phyloP scores from a whole-genome alignment of 2,888 invertebrate species.

The Agelastica alni region DNA sequence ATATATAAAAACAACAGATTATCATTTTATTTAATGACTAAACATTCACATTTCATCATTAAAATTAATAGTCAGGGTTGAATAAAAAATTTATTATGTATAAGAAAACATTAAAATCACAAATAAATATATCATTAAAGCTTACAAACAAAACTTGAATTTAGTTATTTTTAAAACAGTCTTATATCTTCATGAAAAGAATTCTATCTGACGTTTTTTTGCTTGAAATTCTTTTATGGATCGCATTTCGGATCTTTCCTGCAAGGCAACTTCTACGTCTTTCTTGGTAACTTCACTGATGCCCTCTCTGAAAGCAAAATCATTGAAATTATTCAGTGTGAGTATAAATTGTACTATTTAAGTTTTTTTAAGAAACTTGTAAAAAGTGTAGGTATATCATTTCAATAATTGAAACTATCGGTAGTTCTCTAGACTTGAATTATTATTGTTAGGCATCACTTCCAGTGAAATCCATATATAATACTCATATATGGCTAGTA shows the following conservation, averaged over 20 bases:
- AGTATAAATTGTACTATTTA: not conserved
- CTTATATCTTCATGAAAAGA: constrained; percentile 35
- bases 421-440: no score
- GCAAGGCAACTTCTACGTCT: constrained; percentile 40
- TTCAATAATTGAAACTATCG: no score
- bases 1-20: constrained; percentile 10
- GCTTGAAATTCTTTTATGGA: constrained; percentile 36
- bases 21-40: no score
- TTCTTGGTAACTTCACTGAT: constrained; percentile 33
- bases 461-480: no score
- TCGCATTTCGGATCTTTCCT: constrained; percentile 42
- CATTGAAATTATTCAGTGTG: not conserved
- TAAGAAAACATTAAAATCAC: constrained; percentile 21
- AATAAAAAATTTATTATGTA: constrained; percentile 16
- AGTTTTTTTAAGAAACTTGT: not conserved
- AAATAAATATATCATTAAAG: constrained; percentile 24
- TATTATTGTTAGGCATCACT: no score
- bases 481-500: no score
- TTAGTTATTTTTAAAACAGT: constrained; percentile 20
- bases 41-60: no score
- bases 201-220: constrained; percentile 38
- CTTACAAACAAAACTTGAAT: constrained; percentile 19
- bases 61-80: not conserved
- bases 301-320: constrained; percentile 22
- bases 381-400: not conserved